Evolutionary conservation across 2,888 invertebrate genomes (phyloP).

Genomic region (Zaprionus bogoriensis): DNA sequence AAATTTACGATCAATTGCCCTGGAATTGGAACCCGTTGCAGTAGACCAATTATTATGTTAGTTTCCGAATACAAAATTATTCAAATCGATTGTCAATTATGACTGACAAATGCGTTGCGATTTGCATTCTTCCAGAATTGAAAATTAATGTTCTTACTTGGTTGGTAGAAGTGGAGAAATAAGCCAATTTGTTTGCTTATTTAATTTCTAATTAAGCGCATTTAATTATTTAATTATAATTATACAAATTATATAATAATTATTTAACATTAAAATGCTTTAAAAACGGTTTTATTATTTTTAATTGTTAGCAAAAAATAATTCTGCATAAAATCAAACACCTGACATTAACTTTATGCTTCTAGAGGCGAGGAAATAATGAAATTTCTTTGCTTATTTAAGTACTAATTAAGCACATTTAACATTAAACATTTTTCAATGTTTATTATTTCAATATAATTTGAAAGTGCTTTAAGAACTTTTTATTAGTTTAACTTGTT

Average conservation of each 20-base stretch:
- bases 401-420: too few relatives aligned
- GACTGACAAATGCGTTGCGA: slow-evolving; percentile 60
- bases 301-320: too few relatives aligned
- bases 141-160: slow-evolving; percentile 7
- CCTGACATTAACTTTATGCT: too few relatives aligned
- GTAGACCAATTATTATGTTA: slow-evolving; percentile 31
- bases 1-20: slow-evolving; percentile 55
- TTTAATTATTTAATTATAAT: background rate
- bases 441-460: too few relatives aligned
- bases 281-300: background rate
- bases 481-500: too few relatives aligned
- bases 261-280: background rate
- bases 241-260: background rate
- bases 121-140: slow-evolving; percentile 38
- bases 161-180: too few relatives aligned
- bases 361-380: too few relatives aligned
- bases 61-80: slow-evolving; percentile 39
- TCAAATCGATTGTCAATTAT: slow-evolving; percentile 67
- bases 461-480: too few relatives aligned
- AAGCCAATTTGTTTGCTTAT: too few relatives aligned
- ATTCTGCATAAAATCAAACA: too few relatives aligned
- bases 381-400: too few relatives aligned
- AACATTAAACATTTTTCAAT: too few relatives aligned
- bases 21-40: slow-evolving; percentile 2
- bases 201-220: background rate